These are phyloP conservation scores for Ectropis crepuscularia DNA, from an alignment of 2,888 invertebrate genomes.

Conservation along the genomic window DNA sequence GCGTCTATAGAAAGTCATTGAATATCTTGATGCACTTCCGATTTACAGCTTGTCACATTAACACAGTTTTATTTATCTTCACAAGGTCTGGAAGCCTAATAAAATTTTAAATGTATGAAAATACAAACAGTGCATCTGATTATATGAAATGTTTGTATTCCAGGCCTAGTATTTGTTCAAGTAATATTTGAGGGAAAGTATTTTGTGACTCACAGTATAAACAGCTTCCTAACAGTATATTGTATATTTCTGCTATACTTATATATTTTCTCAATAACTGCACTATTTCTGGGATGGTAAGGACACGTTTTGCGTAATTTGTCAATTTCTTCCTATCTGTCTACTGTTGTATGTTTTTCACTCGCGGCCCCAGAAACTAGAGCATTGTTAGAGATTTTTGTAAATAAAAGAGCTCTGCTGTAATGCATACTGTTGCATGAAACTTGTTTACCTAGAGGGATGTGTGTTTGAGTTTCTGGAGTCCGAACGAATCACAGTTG, in stretches of 20 bases:
- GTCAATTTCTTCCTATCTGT: slow-evolving; percentile 53
- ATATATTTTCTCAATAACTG: slow-evolving; percentile 72
- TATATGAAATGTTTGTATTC: slow-evolving; percentile 30
- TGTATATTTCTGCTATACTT: slow-evolving; percentile 68
- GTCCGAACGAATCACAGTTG: slow-evolving; percentile 58
- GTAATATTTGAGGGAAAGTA: slow-evolving; percentile 29
- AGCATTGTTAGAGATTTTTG: slow-evolving; percentile 41
- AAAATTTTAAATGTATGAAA: slow-evolving; percentile 11
- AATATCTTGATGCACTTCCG: slow-evolving; percentile 34
- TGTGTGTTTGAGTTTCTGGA: slow-evolving; percentile 66
- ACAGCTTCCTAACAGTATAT: slow-evolving; percentile 58
- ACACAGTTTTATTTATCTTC: slow-evolving; percentile 36
- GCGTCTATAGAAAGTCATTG: slow-evolving; percentile 35
- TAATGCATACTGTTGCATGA: slow-evolving; percentile 55
- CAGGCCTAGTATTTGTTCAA: slow-evolving; percentile 29
- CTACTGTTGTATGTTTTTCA: slow-evolving; percentile 54
- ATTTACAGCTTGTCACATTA: slow-evolving; percentile 51
- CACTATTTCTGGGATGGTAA: slow-evolving; percentile 78
- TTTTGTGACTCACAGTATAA: slow-evolving; percentile 58
- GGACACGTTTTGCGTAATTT: slow-evolving; percentile 73
- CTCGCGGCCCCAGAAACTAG: slow-evolving; percentile 69
- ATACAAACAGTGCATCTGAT: slow-evolving; percentile 12
- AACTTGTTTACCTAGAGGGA: slow-evolving; percentile 50
- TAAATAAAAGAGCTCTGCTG: slow-evolving; percentile 37
- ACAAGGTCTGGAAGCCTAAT: slow-evolving; percentile 30